Percentiles rank a stretch among this genome's conserved stretches.
Evolutionary conservation across 2,113 vertebrate genomes (phyloP).

Genomic region (Aspidoscelis tigris): DNA sequence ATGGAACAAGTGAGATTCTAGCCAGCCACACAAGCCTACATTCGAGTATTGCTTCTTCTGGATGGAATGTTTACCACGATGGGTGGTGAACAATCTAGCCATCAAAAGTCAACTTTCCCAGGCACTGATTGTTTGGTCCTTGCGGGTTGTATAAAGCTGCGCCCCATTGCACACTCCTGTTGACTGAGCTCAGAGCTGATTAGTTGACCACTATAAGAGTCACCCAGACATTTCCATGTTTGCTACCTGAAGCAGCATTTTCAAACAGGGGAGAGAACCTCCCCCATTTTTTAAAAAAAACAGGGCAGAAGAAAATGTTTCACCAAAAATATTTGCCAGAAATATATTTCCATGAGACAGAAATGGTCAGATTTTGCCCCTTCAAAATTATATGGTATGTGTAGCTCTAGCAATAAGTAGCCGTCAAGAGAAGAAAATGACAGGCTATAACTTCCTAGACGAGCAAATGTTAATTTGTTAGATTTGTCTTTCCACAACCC

Average conservation of each 20-base stretch:
- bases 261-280: not conserved
- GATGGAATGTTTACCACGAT: too few species aligned
- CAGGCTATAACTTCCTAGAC: not conserved
- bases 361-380: not conserved
- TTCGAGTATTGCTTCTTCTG: too few species aligned
- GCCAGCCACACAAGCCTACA: too few species aligned
- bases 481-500: not conserved
- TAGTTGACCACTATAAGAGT: not conserved
- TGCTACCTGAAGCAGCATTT: not conserved
- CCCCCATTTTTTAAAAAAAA: not conserved
- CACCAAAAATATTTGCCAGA: not conserved
- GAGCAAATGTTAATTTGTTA: conserved; percentile 5
- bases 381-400: not conserved
- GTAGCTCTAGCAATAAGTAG: not conserved
- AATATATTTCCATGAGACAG: not conserved
- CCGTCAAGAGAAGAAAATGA: not conserved
- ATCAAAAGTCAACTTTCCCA: not conserved
- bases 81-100: too few species aligned
- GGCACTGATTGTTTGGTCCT: not conserved
- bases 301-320: not conserved
- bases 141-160: not conserved
- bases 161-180: not conserved
- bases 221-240: not conserved
- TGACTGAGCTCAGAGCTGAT: not conserved
- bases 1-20: too few species aligned